Base-by-base conservation (phyloP, 2,113 vertebrate genomes). In the Xiphophorus couchianus region DNA sequence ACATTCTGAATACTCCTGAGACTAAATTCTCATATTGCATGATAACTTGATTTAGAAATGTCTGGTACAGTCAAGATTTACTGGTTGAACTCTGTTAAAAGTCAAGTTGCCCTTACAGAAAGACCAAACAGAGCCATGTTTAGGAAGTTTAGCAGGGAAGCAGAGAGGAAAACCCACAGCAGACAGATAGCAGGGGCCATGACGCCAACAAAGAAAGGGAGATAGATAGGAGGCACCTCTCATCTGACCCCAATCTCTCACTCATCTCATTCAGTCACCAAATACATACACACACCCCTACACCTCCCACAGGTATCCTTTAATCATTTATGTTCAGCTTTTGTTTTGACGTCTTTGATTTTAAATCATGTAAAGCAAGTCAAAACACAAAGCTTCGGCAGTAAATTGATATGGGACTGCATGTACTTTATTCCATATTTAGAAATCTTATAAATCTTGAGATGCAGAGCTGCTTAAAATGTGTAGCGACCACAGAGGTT, bases 171-270 rank as follows among this genome's bases (percentile, higher is more conserved):
- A 76, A 83, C 86, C 82, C 71, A 13, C 85, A 74, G 85, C 73
- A 82, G 82, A 64, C 74, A 84, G 85, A 91, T 85, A 87, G 71
- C 74, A 48, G 28, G 28, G 48, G 42, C 62, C 72, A 62, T 87
- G 88, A 90, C 70, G 87, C 69, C 71, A 85, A 72, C 68, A 79
- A 65, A 84, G 48, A 73, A 28, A 78, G 64, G 73, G 29, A 80
- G 77, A 73, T 12, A 69, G 82, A 84, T 70, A 79, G 71, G 67
- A 83, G 84, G 76, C 79, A 48, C 65, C 77, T 76, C 84, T 89
- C 80, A 85, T 88, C 87, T 88, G 84, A 90, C 86, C 88, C 84
- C 14, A 48, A 90, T 90, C 82, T 82, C 73, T 77, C 37, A 58
- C 62, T 80, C 68, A 42, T 71, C 73, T 78, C 61, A 44, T 63